Percentiles rank a stretch among this genome's conserved stretches.
Conservation (phyloP, 2,797 vertebrate genomes). For the Poeciliopsis gracilis region DNA sequence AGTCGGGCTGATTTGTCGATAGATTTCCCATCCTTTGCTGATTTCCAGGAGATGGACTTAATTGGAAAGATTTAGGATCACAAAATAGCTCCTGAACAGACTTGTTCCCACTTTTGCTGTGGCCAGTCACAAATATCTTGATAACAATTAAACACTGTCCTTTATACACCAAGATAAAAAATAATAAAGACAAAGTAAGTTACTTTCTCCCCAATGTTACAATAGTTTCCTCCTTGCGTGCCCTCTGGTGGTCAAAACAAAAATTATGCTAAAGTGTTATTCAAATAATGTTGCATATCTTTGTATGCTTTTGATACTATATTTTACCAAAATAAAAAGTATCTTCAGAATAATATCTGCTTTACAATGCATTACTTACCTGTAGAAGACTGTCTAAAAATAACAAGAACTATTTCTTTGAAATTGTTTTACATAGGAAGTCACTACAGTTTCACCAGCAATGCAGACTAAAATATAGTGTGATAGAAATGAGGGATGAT, state of each 20-base stretch:
- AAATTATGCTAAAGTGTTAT: background rate
- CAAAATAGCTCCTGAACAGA: no score
- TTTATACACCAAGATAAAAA: no score
- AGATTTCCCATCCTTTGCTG: no score
- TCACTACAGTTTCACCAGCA: background rate
- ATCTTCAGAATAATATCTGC: background rate
- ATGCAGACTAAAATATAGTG: background rate
- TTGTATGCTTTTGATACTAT: background rate
- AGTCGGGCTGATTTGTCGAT: no score
- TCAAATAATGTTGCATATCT: background rate
- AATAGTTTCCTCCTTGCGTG: background rate
- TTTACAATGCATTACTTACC: background rate
- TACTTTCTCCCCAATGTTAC: background rate
- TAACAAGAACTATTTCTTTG: background rate
- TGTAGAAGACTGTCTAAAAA: background rate
- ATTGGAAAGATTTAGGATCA: background rate
- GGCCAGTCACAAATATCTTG: no score
- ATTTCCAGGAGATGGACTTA: no score
- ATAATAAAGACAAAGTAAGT: background rate
- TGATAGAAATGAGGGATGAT: constrained; percentile 4
- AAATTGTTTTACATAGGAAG: background rate
- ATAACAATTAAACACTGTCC: no score
- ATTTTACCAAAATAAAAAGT: background rate
- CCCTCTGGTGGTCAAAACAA: background rate
- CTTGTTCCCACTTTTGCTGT: no score